Conservation (phyloP, 2,113 vertebrate genomes). For the Ciconia maguari region DNA sequence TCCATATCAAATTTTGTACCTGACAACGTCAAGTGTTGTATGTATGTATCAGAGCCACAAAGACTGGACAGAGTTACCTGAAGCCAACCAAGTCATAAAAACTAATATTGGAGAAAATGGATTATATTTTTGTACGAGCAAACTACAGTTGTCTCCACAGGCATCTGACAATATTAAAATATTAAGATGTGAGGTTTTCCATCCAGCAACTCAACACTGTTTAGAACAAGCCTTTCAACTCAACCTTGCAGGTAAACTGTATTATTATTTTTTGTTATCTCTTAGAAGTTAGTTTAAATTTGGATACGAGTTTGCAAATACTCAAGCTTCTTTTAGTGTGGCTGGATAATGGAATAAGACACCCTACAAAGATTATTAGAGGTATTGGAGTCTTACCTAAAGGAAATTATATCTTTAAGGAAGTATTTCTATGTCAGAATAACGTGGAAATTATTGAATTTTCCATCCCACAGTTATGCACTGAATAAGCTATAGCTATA, state of each 20-base stretch:
- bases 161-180: not conserved
- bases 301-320: not conserved
- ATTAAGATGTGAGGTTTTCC: not conserved
- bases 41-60: not conserved
- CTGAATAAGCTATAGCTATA: not conserved
- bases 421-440: not conserved
- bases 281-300: not conserved
- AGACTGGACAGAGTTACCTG: not conserved
- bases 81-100: not conserved
- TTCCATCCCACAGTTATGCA: not conserved
- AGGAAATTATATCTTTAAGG: not conserved
- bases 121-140: not conserved
- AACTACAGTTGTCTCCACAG: not conserved
- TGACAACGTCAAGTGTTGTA: not conserved
- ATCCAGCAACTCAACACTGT: not conserved
- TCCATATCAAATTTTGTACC: not conserved
- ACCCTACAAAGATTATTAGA: not conserved
- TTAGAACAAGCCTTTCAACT: not conserved
- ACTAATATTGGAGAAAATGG: not conserved
- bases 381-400: not conserved
- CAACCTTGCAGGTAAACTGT: not conserved
- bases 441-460: not conserved
- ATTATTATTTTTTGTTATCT: not conserved
- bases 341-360: not conserved
- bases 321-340: not conserved